Conservation (phyloP, 2,113 vertebrate species). For the Muscicapa adusta region DNA sequence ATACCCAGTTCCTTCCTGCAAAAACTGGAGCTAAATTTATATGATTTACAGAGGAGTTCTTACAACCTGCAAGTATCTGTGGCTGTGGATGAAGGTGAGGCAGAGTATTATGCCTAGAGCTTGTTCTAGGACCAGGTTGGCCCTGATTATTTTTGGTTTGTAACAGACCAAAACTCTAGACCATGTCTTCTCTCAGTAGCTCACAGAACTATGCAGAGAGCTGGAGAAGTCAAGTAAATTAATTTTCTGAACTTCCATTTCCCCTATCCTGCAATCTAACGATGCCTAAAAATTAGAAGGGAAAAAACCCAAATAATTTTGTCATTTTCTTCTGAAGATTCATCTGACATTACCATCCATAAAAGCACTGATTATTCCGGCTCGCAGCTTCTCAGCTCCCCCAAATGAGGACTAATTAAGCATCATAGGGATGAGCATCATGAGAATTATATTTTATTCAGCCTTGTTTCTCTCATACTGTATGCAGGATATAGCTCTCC, state of each 20-base stretch:
- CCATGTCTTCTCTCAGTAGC: neutral
- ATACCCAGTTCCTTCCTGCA: slow-evolving; percentile 26
- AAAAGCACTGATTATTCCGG: slow-evolving; percentile 6
- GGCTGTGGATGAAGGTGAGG: neutral
- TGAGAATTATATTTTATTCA: slow-evolving; percentile 23
- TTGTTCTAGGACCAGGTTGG: neutral
- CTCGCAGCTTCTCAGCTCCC: neutral
- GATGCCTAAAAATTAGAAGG: neutral
- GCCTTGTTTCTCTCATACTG: neutral
- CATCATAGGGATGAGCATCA: neutral
- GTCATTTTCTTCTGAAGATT: neutral
- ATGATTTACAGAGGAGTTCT: neutral
- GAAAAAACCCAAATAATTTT: neutral
- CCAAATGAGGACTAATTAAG: slow-evolving; percentile 18
- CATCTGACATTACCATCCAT: neutral
- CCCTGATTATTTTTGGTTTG: neutral
- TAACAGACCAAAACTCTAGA: neutral
- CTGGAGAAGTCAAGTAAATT: neutral
- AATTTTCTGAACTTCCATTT: neutral
- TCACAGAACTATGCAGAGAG: neutral
- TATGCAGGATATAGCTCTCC: neutral
- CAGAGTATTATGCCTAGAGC: neutral
- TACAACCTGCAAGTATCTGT: neutral
- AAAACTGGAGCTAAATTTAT: neutral
- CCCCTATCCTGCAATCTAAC: neutral